These are phyloP conservation scores for Syngnathus typhle DNA, from an alignment of 2,113 vertebrate species.

Conservation along the genomic window DNA sequence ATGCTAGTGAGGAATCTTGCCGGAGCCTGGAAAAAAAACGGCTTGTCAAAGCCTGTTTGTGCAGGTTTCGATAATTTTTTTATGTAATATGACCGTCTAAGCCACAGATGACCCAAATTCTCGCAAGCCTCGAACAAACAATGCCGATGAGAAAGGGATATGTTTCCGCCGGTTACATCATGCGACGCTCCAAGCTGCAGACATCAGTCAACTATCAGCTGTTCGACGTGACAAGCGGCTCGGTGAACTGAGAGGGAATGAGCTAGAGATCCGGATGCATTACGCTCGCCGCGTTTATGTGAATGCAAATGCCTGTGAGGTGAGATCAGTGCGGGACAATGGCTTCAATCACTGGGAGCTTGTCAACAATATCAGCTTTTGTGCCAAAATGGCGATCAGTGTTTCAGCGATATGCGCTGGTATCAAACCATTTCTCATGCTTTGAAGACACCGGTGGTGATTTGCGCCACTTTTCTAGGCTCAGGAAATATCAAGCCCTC, in stretches of 20 bases:
- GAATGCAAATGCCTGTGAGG: conserved; percentile 67
- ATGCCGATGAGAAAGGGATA: conserved; percentile 49
- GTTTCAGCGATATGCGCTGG: conserved; percentile 42
- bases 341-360: conserved; percentile 65
- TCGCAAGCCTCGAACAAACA: conserved; percentile 58
- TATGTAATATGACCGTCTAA: conserved; percentile 66
- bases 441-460: conserved; percentile 67
- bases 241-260: conserved; percentile 55
- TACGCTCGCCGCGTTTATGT: conserved; percentile 67
- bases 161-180: conserved; percentile 68
- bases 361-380: conserved; percentile 70
- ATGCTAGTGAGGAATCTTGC: conserved; percentile 41
- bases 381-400: conserved; percentile 52
- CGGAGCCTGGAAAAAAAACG: conserved; percentile 40
- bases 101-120: conserved; percentile 70
- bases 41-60: conserved; percentile 55
- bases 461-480: conserved; percentile 68
- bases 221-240: conserved; percentile 65
- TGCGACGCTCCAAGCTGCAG: conserved; percentile 54
- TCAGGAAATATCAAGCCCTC: conserved; percentile 55
- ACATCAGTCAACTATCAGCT: conserved; percentile 67
- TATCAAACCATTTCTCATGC: conserved; percentile 65
- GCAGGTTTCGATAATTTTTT: conserved; percentile 62
- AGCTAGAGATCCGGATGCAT: conserved; percentile 60
- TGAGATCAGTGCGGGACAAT: conserved; percentile 64